Percentiles rank a stretch among this genome's conserved stretches.
phyloP scores from a whole-genome alignment of 2,113 vertebrate genomes.

The Donacobius atricapilla region DNA sequence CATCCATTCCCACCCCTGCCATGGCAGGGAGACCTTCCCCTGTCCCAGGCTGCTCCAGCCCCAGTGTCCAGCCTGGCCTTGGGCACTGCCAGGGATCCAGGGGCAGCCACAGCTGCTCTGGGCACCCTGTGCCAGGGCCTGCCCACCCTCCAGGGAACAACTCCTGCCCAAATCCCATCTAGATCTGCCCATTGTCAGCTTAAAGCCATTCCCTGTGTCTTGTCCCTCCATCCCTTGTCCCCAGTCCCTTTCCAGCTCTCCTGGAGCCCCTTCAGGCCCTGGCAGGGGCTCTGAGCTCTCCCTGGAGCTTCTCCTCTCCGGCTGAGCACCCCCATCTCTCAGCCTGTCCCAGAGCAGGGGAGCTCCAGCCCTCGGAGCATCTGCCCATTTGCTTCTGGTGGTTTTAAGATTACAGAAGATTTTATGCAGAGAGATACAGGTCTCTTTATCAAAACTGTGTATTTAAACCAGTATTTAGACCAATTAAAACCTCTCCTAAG shows the following conservation, averaged over 20 bases:
- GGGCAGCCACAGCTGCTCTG: background rate
- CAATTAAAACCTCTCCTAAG: background rate
- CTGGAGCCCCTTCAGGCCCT: background rate
- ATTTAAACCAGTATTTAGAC: background rate
- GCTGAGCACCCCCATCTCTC: accelerated
- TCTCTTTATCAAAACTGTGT: background rate
- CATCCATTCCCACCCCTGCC: accelerated
- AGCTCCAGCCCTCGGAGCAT: background rate
- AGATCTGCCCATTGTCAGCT: no score
- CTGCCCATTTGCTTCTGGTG: background rate
- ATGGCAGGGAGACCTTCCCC: background rate
- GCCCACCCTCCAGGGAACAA: background rate
- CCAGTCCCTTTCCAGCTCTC: background rate
- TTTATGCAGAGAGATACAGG: background rate
- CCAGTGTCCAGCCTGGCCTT: background rate
- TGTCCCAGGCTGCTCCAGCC: background rate
- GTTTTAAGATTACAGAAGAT: background rate
- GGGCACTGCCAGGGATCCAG: background rate
- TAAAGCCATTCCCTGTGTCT: background rate
- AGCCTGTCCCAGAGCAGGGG: background rate
- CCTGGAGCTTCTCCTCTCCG: background rate
- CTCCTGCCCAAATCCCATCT: background rate
- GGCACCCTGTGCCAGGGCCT: no score
- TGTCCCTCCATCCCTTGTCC: background rate
- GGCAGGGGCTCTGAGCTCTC: accelerated